Evolutionary conservation across 1,140 invertebrate genomes (phyloP), one percentile per base, ranked within the genome.

Genomic region (Hycleus phaleratus): DNA sequence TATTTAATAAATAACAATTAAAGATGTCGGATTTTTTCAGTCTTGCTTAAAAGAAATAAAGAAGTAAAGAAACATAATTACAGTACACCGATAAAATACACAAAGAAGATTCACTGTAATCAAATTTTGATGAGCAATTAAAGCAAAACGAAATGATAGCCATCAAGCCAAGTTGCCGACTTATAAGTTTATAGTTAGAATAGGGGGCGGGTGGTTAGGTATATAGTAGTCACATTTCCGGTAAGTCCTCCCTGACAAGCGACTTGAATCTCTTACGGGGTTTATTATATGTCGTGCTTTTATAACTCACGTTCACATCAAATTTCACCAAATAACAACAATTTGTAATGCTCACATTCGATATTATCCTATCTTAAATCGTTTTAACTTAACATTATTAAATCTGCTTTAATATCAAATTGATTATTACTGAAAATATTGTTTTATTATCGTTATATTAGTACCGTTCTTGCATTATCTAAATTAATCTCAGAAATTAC

Each of bases 41-140:
- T 4, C 4, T 32, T 32, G 32, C 32, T 18, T 18, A 18, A 18
- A 18, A 1, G 18, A 18, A 18, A 18, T 1, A 18, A 18, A 18
- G 1, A 32, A 32, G 7, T 5, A 32, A 32, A 32, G 32, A 32
- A 32, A 32, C 7, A 7, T 32, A 5, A 32, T 32, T 32, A 32
- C 32, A 32, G 32, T 32, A 32, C 4, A 32, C 32, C 32, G 32
- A 32, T 32, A 32, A 32, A 32, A 40, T 39, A 40, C 49, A 52
- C 44, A 44, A 52, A 52, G 49, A 52, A 52, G 49, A 44, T 52
- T 52, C 49, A 42, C 60, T 49, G 67, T 67, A 70, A 70, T 70
- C 67, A 70, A 70, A 70, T 63, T 70, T 70, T 70, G 67, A 70
- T 49, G 67, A 67, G 67, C 65, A 70, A 70, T 70, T 70, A 68